Evolutionary conservation across 1,140 invertebrate species (phyloP).

Genomic region (Ptiloglossa arizonensis): DNA sequence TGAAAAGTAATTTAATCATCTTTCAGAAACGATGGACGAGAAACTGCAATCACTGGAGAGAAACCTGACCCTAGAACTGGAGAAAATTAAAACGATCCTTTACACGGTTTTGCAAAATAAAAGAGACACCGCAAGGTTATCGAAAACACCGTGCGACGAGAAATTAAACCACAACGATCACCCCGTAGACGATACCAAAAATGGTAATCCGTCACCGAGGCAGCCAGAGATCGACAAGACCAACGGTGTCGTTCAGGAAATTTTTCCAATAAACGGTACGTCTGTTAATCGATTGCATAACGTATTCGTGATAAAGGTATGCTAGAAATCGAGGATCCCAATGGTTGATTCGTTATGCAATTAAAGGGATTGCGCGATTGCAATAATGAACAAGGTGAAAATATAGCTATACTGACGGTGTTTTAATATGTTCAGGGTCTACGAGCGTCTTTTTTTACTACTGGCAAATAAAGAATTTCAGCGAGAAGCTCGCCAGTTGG

Average conservation of each 20-base stretch:
- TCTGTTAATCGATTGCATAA: not conserved
- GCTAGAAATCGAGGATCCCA: not conserved
- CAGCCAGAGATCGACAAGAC: conserved; percentile 60
- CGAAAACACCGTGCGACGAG: not conserved
- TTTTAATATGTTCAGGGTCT: conserved; percentile 31
- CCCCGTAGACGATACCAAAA: not conserved
- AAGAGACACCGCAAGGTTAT: not conserved
- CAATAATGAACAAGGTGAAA: not conserved
- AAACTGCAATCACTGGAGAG: conserved; percentile 61
- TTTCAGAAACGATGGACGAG: conserved; percentile 68
- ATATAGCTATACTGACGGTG: not conserved
- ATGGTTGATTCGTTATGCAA: not conserved
- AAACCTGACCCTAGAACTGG: conserved; percentile 50
- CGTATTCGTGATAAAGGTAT: not conserved
- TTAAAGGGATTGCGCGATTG: not conserved
- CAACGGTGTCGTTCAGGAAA: conserved; percentile 58
- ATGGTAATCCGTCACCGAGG: conserved; percentile 33
- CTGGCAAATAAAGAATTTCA: conserved; percentile 76
- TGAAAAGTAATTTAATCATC: too few relatives aligned
- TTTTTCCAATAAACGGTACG: conserved; percentile 58
- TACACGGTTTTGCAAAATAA: conserved; percentile 21
- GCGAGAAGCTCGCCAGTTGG: conserved; percentile 78
- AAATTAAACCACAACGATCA: conserved; percentile 18
- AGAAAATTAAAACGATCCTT: conserved; percentile 49
- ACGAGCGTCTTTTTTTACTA: conserved; percentile 77